Evolutionary conservation across 37 sponge, comb jelly and placozoan species (phyloP).

Genomic region (Lycopodina hypogea): DNA sequence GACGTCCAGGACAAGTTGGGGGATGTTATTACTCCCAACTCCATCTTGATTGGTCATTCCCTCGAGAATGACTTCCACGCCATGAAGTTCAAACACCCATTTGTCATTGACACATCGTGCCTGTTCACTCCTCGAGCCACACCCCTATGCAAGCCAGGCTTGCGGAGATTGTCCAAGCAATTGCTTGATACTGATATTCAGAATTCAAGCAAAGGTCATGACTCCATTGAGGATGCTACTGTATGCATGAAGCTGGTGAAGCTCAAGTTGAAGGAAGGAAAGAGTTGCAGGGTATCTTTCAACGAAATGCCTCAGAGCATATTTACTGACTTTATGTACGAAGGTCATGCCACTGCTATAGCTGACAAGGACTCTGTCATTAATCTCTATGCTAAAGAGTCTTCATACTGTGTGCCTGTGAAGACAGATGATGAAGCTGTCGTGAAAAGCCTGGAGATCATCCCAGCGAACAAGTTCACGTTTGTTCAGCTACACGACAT

Average conservation of each 20-base stretch:
- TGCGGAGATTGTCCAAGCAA: slow-evolving; percentile 63
- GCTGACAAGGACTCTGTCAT: slow-evolving; percentile 52
- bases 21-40: slow-evolving; percentile 58
- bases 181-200: slow-evolving; percentile 62
- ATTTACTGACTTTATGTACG: slow-evolving; percentile 17
- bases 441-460: background rate
- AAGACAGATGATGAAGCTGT: slow-evolving; percentile 44
- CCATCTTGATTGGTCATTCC: slow-evolving; percentile 92
- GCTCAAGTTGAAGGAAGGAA: slow-evolving; percentile 63
- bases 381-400: slow-evolving; percentile 9
- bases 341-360: slow-evolving; percentile 26
- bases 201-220: slow-evolving; percentile 63
- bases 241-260: slow-evolving; percentile 85
- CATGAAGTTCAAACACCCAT: slow-evolving; percentile 67
- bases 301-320: slow-evolving; percentile 25
- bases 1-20: slow-evolving; percentile 76
- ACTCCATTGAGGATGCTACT: slow-evolving; percentile 82
- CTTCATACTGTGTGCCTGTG: background rate
- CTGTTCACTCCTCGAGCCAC: slow-evolving; percentile 49
- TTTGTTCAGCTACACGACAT: slow-evolving; percentile 61
- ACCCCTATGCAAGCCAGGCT: slow-evolving; percentile 62
- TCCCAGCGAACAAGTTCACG: slow-evolving; percentile 24
- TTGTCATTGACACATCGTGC: slow-evolving; percentile 76
- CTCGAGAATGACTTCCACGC: slow-evolving; percentile 94
- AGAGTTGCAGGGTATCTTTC: slow-evolving; percentile 22